Base-by-base conservation (phyloP, 2,797 vertebrate genomes). In the Semaprochilodus insignis region DNA sequence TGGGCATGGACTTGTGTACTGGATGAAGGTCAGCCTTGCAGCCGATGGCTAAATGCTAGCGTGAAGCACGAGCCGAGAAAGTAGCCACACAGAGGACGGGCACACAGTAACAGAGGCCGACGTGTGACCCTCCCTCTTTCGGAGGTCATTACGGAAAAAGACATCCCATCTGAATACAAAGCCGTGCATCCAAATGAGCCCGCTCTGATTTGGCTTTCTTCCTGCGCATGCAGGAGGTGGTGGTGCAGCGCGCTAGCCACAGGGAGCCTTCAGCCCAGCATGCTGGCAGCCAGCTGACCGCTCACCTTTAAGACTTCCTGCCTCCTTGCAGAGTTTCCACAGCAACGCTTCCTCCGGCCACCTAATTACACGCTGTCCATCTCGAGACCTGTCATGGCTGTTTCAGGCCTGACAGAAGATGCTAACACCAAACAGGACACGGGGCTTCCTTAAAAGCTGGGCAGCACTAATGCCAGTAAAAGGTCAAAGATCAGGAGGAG, bases 81-180 rank as follows among this genome's bases (percentile, higher is more conserved):
- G 57, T 40, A 52, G 79, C 63, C 81, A 81, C 85, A 71, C 23
- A 59, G 81, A 82, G 85, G 83, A 71, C 81, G 84, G 84, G 89
- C 89, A 85, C 82, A 57, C 86, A 91, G 88, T 92, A 92, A 89
- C 88, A 90, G 86, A 89, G 93, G 87, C 91, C 90, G 91, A 85
- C 78, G 83, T 89, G 87, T 83, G 85, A 90, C 90, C 91, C 90
- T 57, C 81, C 60, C 74, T 87, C 81, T 88, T 89, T 90, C 90
- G 91, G 63, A 94, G 93, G 93, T 93, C 93, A 90, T 85, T 87
- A 48, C 71, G 85, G 74, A 69, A 63, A 69, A 86, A 78, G 19
- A 23, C 31, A 57, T 76, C 40, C 36, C 40, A 57, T 76, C 40
- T 81, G 79, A 82, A 80, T 82, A 76, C 70, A 48, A 63, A 83